Evolutionary conservation across 2,113 vertebrate species (phyloP).

Genomic region (Fregata magnificens): DNA sequence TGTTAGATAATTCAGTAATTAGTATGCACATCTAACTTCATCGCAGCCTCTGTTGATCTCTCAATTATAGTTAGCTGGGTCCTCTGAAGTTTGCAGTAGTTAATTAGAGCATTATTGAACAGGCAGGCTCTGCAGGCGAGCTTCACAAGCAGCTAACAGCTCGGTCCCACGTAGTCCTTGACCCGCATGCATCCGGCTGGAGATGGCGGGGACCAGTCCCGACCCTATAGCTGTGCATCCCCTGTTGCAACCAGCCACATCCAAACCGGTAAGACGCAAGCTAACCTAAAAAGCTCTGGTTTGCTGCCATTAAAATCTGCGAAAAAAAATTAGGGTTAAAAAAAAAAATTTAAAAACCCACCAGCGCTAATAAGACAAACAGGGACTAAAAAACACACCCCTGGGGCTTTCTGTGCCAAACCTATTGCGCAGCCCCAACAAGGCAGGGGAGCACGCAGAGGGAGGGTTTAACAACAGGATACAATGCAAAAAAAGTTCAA

Average conservation of each 20-base stretch:
- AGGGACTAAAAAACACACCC: background rate
- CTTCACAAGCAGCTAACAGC: background rate
- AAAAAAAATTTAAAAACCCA: background rate
- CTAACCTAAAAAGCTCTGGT: background rate
- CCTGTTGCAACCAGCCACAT: accelerated
- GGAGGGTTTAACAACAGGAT: background rate
- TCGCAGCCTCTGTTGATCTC: constrained; percentile 77
- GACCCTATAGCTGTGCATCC: background rate
- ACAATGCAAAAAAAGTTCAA: background rate
- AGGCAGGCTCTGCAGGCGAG: constrained; percentile 28
- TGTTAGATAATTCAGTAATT: constrained; percentile 79
- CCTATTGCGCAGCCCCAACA: too few relatives aligned
- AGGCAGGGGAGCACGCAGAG: accelerated
- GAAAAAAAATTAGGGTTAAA: too few relatives aligned
- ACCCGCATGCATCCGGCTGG: accelerated
- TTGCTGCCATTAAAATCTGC: background rate
- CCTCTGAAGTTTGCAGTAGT: constrained; percentile 77
- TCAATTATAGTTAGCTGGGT: constrained; percentile 78
- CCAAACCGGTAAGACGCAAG: background rate
- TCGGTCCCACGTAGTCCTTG: background rate
- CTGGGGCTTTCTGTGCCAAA: background rate
- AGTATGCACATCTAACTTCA: constrained; percentile 77
- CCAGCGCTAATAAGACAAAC: background rate
- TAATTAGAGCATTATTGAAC: constrained; percentile 78
- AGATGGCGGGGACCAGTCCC: background rate